phyloP scores from a whole-genome alignment of 2,113 vertebrate species.

The Prolemur simus region DNA sequence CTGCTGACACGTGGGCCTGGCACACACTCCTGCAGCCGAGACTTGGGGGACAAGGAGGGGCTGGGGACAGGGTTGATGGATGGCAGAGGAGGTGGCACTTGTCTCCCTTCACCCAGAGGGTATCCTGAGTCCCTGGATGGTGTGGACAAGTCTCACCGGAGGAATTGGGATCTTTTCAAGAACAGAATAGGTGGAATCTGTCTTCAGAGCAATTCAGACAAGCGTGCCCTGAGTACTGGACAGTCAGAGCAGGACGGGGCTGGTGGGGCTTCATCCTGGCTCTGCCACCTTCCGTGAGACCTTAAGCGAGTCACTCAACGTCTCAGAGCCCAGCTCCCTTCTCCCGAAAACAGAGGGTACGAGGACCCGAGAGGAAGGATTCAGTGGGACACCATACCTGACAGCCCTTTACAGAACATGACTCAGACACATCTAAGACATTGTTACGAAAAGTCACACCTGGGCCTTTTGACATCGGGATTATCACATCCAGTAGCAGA shows the following conservation, averaged over 20 bases:
- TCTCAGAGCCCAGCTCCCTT: background rate
- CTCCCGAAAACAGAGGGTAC: background rate
- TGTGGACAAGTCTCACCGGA: background rate
- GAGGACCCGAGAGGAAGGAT: background rate
- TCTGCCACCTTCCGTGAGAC: background rate
- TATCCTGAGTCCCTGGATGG: background rate
- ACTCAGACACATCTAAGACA: background rate
- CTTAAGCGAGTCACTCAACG: background rate
- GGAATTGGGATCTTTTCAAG: background rate
- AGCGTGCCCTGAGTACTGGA: background rate
- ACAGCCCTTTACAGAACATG: background rate
- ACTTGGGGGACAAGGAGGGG: background rate
- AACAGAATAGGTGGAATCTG: background rate
- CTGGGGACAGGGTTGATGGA: background rate
- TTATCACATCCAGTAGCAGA: background rate
- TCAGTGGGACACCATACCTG: background rate
- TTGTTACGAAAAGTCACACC: background rate
- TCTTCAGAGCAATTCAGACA: background rate
- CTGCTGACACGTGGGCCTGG: background rate
- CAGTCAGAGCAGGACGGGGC: background rate
- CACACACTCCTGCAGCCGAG: background rate
- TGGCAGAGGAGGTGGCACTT: fast-evolving
- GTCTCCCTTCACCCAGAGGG: background rate
- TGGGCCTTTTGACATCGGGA: background rate
- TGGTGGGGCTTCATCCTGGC: background rate